A percentile compares a stretch with the other conserved stretches of the same genome.
Conservation (phyloP, 2,797 vertebrate species). For the Sparus aurata region DNA sequence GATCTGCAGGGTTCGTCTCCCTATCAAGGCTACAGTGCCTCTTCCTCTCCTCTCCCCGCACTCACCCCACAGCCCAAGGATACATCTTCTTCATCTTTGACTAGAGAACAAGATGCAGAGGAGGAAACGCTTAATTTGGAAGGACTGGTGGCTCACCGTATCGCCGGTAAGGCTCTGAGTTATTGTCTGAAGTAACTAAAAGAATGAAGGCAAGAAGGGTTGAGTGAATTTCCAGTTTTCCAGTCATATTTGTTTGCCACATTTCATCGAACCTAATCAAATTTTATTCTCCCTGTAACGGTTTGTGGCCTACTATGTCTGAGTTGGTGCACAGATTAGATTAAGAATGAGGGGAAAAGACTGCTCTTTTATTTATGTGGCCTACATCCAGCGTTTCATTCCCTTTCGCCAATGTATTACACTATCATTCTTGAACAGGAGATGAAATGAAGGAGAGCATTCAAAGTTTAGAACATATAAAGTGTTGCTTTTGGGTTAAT, state of each 20-base stretch:
- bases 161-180: conserved; percentile 90
- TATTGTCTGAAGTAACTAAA: not conserved
- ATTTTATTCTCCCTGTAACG: not conserved
- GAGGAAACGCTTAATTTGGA: conserved; percentile 92
- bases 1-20: conserved; percentile 82
- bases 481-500: not conserved
- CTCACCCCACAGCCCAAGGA: conserved; percentile 80
- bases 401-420: not conserved
- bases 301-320: not conserved
- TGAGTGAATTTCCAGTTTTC: not conserved
- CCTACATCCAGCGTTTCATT: not conserved
- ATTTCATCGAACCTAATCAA: not conserved
- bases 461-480: not conserved
- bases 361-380: not conserved
- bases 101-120: conserved; percentile 87
- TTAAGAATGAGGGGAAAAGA: no score
- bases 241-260: not conserved
- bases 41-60: conserved; percentile 83
- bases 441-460: not conserved
- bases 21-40: conserved; percentile 82
- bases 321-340: not conserved
- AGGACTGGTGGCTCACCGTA: conserved; percentile 95
- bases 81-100: conserved; percentile 81
- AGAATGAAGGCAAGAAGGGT: not conserved
- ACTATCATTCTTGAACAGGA: not conserved